Evolutionary conservation across 2,888 invertebrate species (phyloP).

Genomic region (Lasiommata megera): DNA sequence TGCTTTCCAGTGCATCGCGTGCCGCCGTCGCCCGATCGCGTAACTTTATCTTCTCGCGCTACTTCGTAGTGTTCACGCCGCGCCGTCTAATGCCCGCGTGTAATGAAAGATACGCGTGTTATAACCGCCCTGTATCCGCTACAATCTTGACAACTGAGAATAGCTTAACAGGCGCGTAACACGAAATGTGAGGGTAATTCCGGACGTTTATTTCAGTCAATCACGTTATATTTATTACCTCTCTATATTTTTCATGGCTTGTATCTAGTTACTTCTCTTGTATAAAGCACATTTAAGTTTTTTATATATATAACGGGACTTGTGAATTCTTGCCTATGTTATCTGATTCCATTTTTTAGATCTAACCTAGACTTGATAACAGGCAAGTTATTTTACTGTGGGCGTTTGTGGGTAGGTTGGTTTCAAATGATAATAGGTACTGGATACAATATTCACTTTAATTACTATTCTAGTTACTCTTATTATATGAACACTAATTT

Average conservation of each 20-base stretch:
- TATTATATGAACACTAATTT: too few relatives aligned
- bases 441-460: too few relatives aligned
- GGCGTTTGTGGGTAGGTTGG: too few relatives aligned
- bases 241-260: not conserved
- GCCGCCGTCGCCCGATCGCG: constrained; percentile 50
- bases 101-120: constrained; percentile 21
- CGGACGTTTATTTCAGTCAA: constrained; percentile 3
- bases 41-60: constrained; percentile 45
- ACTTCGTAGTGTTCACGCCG: constrained; percentile 41
- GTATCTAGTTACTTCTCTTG: not conserved
- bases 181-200: constrained; percentile 23
- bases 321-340: too few relatives aligned
- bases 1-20: constrained; percentile 36
- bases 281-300: not conserved
- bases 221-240: constrained; percentile 3
- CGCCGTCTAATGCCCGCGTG: constrained; percentile 36
- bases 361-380: too few relatives aligned
- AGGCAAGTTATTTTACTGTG: too few relatives aligned
- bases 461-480: too few relatives aligned
- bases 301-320: too few relatives aligned
- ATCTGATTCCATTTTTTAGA: too few relatives aligned
- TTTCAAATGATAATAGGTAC: too few relatives aligned
- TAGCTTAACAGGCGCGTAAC: constrained; percentile 20
- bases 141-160: constrained; percentile 17
- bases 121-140: constrained; percentile 24